Conservation (phyloP, 1,140 invertebrate species). For the Leptinotarsa lineolata region DNA sequence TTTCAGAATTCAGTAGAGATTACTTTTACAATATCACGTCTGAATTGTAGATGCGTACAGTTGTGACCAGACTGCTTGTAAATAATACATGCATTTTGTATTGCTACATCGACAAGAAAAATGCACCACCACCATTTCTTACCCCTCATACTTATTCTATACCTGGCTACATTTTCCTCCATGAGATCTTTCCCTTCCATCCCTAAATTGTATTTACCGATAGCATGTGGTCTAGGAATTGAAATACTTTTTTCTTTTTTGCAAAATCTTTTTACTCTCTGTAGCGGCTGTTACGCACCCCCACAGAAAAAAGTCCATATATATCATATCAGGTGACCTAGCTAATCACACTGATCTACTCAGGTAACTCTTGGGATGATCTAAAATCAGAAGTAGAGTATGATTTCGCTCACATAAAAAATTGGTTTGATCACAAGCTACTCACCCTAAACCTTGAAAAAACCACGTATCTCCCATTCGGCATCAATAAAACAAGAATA, state of each 20-base stretch:
- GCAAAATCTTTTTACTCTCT: no score
- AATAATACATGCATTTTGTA: conserved; percentile 51
- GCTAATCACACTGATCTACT: no score
- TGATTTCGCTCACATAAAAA: no score
- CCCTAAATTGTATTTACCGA: conserved; percentile 44
- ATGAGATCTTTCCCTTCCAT: conserved; percentile 53
- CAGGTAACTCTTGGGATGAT: no score
- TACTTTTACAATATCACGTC: conserved; percentile 38
- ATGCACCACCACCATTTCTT: conserved; percentile 55
- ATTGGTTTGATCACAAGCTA: no score
- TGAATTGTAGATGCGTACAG: conserved; percentile 41
- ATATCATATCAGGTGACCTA: no score
- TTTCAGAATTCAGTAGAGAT: conserved; percentile 31
- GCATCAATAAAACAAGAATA: no score
- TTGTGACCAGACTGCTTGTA: conserved; percentile 38
- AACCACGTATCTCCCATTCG: no score
- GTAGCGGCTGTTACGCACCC: no score
- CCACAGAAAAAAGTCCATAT: no score
- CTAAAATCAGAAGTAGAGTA: no score
- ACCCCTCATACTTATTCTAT: conserved; percentile 48
- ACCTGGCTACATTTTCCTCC: conserved; percentile 53
- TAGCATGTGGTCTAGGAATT: conserved; percentile 37
- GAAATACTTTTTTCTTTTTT: conserved; percentile 33
- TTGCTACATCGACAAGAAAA: conserved; percentile 47
- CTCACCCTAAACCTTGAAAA: no score